Evolutionary conservation across 30 jellyfish, hydroid and myxozoan genomes (phyloP).

Genomic region (Kudoa iwatai): DNA sequence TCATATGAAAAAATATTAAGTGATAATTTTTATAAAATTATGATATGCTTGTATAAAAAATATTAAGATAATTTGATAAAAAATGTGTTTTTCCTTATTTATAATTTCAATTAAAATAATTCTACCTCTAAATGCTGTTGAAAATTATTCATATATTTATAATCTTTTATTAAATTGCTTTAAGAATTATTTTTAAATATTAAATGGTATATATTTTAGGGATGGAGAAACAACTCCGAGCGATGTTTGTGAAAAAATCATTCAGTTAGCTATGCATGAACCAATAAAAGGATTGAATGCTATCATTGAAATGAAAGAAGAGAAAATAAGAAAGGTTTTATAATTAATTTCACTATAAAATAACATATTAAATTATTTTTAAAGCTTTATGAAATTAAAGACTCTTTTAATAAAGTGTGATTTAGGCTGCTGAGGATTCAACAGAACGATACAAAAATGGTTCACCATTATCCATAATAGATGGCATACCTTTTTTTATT

Average conservation of each 20-base stretch:
- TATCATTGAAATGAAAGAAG: slow-evolving; percentile 11
- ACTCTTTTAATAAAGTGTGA: not conserved
- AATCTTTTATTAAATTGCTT: too few relatives aligned
- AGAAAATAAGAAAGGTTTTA: slow-evolving; percentile 18
- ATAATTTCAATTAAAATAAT: too few relatives aligned
- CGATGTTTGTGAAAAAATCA: slow-evolving; percentile 37
- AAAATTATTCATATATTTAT: too few relatives aligned
- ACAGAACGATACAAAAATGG: slow-evolving; percentile 30
- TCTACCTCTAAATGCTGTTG: too few relatives aligned
- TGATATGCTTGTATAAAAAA: too few relatives aligned
- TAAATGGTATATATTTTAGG: slow-evolving; percentile 2
- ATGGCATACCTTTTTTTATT: slow-evolving; percentile 62
- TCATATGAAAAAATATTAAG: too few relatives aligned
- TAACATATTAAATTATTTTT: not conserved
- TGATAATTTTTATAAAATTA: too few relatives aligned
- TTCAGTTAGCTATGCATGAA: slow-evolving; percentile 10
- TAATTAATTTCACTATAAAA: not conserved
- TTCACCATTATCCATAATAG: slow-evolving; percentile 42
- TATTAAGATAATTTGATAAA: too few relatives aligned
- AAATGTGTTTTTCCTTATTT: too few relatives aligned
- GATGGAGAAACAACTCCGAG: slow-evolving; percentile 36
- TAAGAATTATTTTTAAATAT: not conserved
- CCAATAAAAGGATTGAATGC: slow-evolving; percentile 6
- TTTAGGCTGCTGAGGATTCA: slow-evolving; percentile 43
- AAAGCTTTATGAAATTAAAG: not conserved